These are phyloP conservation scores for Pteromalus puparum DNA, from an alignment of 1,140 invertebrate genomes.

Conservation along the genomic window DNA sequence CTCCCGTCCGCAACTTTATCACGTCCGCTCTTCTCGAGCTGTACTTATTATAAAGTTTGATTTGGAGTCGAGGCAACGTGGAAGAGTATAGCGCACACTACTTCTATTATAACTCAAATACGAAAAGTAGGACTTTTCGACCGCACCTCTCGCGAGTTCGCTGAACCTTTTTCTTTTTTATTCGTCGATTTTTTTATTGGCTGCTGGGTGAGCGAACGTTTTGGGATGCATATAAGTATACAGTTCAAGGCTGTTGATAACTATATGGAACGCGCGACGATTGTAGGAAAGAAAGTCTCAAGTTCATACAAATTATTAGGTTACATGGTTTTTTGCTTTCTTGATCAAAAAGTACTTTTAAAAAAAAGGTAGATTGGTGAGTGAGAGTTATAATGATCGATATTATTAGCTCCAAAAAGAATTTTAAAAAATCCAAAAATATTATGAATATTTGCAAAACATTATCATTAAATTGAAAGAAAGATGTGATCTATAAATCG, in stretches of 20 bases:
- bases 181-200: not conserved
- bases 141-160: slow-evolving; percentile 10
- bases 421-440: no score
- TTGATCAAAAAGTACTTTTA: no score
- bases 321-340: no score
- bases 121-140: not conserved
- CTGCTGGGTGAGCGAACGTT: not conserved
- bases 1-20: not conserved
- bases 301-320: no score
- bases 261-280: no score
- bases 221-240: not conserved
- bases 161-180: not conserved
- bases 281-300: not conserved
- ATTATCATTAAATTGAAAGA: no score
- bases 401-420: no score
- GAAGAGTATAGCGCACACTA: not conserved
- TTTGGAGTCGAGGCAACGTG: not conserved
- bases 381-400: no score
- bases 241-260: no score
- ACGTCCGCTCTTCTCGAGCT: not conserved
- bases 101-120: not conserved
- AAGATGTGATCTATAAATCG: no score
- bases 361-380: no score
- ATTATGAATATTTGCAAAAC: no score
- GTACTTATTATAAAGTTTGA: not conserved